Evolutionary conservation across 2,888 invertebrate genomes (phyloP), one percentile per base, ranked within the genome.

Genomic region (Prosopocoilus inquinatus): DNA sequence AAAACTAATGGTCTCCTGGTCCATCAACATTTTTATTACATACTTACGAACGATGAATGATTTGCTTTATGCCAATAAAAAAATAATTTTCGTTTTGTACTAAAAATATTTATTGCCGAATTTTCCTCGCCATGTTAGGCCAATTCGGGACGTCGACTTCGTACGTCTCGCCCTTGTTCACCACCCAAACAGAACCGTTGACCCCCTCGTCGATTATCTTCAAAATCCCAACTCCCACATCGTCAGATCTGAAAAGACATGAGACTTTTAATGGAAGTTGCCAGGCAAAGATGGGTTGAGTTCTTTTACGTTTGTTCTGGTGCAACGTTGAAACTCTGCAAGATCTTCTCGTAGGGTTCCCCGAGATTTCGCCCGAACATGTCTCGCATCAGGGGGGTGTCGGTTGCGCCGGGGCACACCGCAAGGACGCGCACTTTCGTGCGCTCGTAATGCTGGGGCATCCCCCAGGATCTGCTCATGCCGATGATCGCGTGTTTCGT

Each of bases 181-280:
- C 72, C 16, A 77, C 63, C 80, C 80, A 81, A 0, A 77, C 74
- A 0, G 78, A 76, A 0, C 78, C 80, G 62, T 75, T 79, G 2
- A 73, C 71, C 3, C 74, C 78, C 15, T 67, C 73, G 55, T 61
- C 60, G 33, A 72, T 59, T 11, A 70, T 38, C 9, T 66, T 57
- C 38, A 70, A 58, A 58, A 70, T 61, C 5, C 63, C 66, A 32
- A 58, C 50, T 9, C 66, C 70, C 9, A 70, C 69, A 49, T 65
- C 68, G 2, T 74, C 69, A 16, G 69, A 63, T 7, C 70, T 69
- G 53, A 15, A 60, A 38, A 38, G n/a, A n/a, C n/a, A n/a, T 28
- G 1, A 28, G 20, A 28, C 7, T 28, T 28, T 28, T 28, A 28
- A n/a, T 28, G 20, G 7, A 28, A 28, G 20, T 28, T 28, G 20